Conservation (phyloP, 2,888 invertebrate species). For the Leptura quadrifasciata region DNA sequence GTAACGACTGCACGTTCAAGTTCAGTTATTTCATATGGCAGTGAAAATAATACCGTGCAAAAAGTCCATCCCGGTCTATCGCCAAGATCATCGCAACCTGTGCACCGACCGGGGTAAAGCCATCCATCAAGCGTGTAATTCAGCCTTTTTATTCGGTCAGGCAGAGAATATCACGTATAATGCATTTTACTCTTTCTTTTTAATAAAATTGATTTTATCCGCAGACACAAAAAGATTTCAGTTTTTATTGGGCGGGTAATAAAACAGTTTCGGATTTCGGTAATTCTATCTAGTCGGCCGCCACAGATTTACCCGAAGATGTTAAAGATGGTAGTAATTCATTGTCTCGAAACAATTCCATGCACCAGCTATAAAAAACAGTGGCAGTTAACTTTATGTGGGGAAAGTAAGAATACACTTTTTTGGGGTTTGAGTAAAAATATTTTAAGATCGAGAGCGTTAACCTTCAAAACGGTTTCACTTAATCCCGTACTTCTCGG, state of each 20-base stretch:
- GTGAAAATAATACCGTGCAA: not conserved
- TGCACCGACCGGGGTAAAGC: not conserved
- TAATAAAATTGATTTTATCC: conserved; percentile 18
- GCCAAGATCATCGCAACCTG: not conserved
- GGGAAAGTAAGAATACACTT: conserved; percentile 6
- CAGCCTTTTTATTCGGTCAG: not conserved
- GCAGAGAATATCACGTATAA: conserved; percentile 13
- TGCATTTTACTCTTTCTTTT: conserved; percentile 10
- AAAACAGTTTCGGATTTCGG: conserved; percentile 28
- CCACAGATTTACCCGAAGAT: not conserved
- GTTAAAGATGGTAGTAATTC: conserved; percentile 3
- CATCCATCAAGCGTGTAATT: conserved; percentile 16
- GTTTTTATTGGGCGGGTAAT: conserved; percentile 23
- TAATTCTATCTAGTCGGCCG: conserved; percentile 12
- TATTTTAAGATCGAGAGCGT: conserved; percentile 33
- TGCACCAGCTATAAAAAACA: conserved; percentile 27
- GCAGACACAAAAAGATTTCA: conserved; percentile 21
- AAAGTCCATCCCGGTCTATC: not conserved
- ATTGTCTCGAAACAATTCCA: conserved; percentile 14
- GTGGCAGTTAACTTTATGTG: conserved; percentile 32
- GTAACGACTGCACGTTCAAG: not conserved
- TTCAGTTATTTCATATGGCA: conserved; percentile 2
- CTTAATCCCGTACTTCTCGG: conserved; percentile 9
- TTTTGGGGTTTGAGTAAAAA: conserved; percentile 31
- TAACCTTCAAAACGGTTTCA: conserved; percentile 31